Base-by-base conservation (phyloP, 1,140 invertebrate genomes). In the Solenopsis invicta region DNA sequence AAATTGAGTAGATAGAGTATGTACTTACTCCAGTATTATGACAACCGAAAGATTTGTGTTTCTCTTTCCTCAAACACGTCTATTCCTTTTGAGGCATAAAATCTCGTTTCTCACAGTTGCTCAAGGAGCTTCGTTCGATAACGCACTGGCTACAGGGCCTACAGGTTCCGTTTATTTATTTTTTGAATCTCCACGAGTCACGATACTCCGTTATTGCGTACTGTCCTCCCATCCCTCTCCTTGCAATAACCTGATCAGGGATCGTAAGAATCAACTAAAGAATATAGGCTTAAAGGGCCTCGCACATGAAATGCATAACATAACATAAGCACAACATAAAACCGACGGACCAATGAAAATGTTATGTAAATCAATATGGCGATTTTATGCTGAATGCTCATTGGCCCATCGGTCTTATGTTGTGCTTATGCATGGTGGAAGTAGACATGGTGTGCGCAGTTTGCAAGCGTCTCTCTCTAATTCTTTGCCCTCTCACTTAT, bases 101-200 rank as follows among this genome's bases (percentile, higher is more conserved):
- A 37, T 75, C 71, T 88, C 16, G 18, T 18, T 56, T 18, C 18
- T 6, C 5, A n/a, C 2, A 5, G 24, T 18, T 34, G 52, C 61
- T n/a, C 34, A 61, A 34, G 37, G 6, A 72, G 50, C 62, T 50
- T 41, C 50, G 50, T 29, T 74, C 84, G 24, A 86, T 88, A 67
- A 66, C 8, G 8, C 16, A 85, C 37, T 85, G 72, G 41, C 64
- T 52, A 48, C 12, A 10, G 52, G 29, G n/a, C n/a, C 72, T 29
- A 29, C 78, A 84, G 48, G 54, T 66, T 78, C 29, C 0, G 29
- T 29, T 29, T 29, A 76, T 59, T 41, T 89, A 52, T 77, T 88
- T 62, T 87, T 76, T 34, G 74, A 61, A 61, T 61, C 54, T 3
- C 8, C 54, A 4, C 54, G 37, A 76, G 16, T 61, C 54, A 76